Conservation (phyloP, 2,113 vertebrate genomes). For the Anolis sagrei region DNA sequence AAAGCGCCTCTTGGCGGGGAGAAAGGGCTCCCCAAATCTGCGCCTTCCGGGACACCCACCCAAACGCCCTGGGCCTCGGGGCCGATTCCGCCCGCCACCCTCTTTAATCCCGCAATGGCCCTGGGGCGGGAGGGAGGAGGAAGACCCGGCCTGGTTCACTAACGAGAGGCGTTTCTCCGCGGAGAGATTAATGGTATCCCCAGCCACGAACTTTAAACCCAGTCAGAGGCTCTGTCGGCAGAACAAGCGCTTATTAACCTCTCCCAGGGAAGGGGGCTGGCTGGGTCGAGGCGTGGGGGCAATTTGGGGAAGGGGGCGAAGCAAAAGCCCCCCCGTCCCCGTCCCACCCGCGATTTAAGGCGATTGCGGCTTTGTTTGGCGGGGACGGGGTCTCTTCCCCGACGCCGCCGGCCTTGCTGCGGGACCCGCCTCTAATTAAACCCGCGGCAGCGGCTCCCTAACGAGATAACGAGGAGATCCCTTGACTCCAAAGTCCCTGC, state of each 20-base stretch:
- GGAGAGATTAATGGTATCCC: constrained; percentile 40
- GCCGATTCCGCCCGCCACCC: background rate
- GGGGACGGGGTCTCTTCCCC: fast-evolving
- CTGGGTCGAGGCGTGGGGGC: background rate
- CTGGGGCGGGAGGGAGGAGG: background rate
- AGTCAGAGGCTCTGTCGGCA: constrained; percentile 43
- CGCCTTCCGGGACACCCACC: no score
- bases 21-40: background rate
- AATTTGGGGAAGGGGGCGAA: background rate
- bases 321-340: no score
- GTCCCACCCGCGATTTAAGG: background rate
- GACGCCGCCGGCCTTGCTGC: background rate
- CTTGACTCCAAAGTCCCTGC: background rate
- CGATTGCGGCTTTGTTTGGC: background rate
- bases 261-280: constrained; percentile 28
- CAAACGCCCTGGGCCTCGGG: no score
- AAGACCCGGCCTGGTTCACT: no score
- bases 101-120: background rate
- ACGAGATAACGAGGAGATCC: constrained; percentile 23
- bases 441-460: constrained; percentile 22
- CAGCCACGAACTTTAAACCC: constrained; percentile 43
- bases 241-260: constrained; percentile 48
- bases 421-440: constrained; percentile 14
- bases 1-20: background rate
- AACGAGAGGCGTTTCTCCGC: background rate